Base-by-base conservation (phyloP, 2,113 vertebrate species). In the Opisthocomus hoazin region DNA sequence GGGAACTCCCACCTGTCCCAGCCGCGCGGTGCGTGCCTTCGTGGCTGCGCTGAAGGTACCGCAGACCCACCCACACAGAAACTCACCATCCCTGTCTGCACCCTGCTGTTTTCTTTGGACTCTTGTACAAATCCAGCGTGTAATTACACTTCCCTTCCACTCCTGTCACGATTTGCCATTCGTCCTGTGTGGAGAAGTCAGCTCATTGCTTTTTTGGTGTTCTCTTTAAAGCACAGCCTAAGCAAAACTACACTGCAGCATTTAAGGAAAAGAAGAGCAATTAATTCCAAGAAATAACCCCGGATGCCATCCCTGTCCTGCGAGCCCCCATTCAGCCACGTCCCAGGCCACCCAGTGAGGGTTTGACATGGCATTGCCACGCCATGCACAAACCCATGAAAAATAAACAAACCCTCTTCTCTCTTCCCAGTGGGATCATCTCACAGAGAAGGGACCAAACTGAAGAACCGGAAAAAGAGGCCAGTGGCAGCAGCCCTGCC, bases 391-490 rank as follows among this genome's bases (percentile, higher is more conserved):
- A 69, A 82, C 2, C 34, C 61, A 65, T 9, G 1, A 50, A 46
- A 89, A 74, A 34, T 20, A 83, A 84, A 50, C 10, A 39, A 82
- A 58, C 1, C 36, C 14, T 17, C 69, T 56, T 80, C 34, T 80
- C 34, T 53, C 77, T 88, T 70, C 83, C 39, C 96, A 99, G 99
- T 95, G 99, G 99, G 60, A 96, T 99, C 82, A 97, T 99, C 69
- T 97, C 98, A 37, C 97, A 97, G 26, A 96, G 95, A 77, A 98
- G 97, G 74, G 94, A 97, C 58, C 92, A 97, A 56, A 98, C 95
- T 95, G 97, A 98, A 74, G 88, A 93, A 80, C 77, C 77, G 60
- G 93, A 98, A 97, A 90, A 98, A 96, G 95, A 96, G 91, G 32
- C 95, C 96, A 71, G 65, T 51, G 46, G 83, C 82, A 77, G 96